These are phyloP conservation scores for Embidobia sp. DNA, from an alignment of 2,888 invertebrate genomes.

Conservation along the genomic window DNA sequence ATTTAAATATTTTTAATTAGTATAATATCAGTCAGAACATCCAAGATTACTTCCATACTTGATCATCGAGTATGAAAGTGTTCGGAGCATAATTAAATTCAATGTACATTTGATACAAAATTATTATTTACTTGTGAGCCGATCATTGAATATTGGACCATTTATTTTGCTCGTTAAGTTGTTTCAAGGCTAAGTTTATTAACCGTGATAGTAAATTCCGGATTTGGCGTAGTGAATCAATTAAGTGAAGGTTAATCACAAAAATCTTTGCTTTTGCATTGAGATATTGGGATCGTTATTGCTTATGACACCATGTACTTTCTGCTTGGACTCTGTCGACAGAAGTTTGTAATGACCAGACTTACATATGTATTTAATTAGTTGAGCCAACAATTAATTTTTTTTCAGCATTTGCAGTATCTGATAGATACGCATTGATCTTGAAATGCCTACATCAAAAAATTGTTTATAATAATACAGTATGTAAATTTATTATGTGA, in stretches of 20 bases:
- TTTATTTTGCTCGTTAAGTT: conserved; percentile 24
- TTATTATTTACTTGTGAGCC: too few relatives aligned
- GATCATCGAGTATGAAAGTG: background rate
- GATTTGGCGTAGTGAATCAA: conserved; percentile 45
- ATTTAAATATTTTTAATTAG: background rate
- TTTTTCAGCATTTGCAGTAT: too few relatives aligned
- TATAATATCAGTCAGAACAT: background rate
- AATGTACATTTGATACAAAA: too few relatives aligned
- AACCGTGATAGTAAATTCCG: conserved; percentile 37
- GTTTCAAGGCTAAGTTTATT: conserved; percentile 35
- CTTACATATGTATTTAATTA: too few relatives aligned
- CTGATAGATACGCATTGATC: too few relatives aligned
- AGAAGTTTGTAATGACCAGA: too few relatives aligned
- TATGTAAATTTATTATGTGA: too few relatives aligned
- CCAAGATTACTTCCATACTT: background rate
- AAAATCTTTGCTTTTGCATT: conserved; percentile 29
- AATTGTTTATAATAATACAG: too few relatives aligned
- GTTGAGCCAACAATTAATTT: too few relatives aligned
- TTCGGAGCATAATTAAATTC: too few relatives aligned
- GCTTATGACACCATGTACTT: conserved; percentile 8
- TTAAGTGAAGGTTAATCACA: conserved; percentile 39
- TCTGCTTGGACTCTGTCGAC: too few relatives aligned
- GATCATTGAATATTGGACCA: background rate
- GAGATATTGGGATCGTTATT: conserved; percentile 2
- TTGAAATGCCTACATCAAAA: too few relatives aligned